Base-by-base conservation (phyloP, 2,113 vertebrate genomes). In the Rhinolophus sinicus region DNA sequence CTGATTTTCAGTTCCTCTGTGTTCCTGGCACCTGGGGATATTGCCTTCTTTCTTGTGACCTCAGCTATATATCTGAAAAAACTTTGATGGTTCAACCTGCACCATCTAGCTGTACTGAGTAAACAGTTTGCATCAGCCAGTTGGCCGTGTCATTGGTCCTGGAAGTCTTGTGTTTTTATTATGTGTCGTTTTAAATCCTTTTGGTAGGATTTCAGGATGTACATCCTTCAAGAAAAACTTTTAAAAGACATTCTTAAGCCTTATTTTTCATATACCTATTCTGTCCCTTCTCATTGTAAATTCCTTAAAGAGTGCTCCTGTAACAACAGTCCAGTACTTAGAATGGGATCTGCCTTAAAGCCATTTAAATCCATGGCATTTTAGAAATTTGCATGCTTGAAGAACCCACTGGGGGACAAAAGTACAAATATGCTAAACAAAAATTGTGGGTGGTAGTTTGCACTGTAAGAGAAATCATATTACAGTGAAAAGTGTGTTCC, bases 81-180 rank as follows among this genome's bases (percentile, higher is more conserved):
- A 24, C n/a, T 5, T 24, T 28, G 24, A 28, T 1, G 26, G 33
- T 52, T 89, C 72, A 58, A 81, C 60, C 3, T 26, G 12, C 16
- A 64, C 8, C 47, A 44, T 33, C 10, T 56, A 47, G 33, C 26
- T 2, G 1, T 47, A 50, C 7, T 38, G 24, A 35, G 9, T 26
- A 47, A 69, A 50, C 62, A 50, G 5, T 19, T 65, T 15, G 6
- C 15, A 7, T 35, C 33, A 21, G 70, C 44, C 78, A 0, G 0
- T 9, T 7, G 21, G 33, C 58, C 18, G 10, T 6, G 19, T 24
- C 0, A 4, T 64, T 2, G 1, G 12, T 64, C 33, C 60, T 44
- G 7, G 26, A 88, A 88, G 18, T 13, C 47, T 50, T 62, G 22
- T 75, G 30, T 84, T 95, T 88, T 82, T 30, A 60, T 94, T 40